Base-by-base conservation (phyloP, 2,797 vertebrate species). In the Eutrigla gurnardus region DNA sequence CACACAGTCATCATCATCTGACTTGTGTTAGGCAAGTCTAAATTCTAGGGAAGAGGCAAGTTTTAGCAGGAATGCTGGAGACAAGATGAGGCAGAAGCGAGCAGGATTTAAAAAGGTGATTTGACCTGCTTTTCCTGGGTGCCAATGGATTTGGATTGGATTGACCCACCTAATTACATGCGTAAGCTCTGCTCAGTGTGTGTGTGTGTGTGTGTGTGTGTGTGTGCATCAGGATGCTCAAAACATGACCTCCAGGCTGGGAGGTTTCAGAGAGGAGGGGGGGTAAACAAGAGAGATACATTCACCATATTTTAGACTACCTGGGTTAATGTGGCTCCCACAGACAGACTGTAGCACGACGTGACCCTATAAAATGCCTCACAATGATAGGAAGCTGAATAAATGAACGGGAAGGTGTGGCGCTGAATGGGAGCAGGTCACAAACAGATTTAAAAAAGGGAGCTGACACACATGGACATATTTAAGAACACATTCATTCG, bases 161-260 rank as follows among this genome's bases (percentile, higher is more conserved):
- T 55, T 81, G 75, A 83, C 81, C 55, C 64, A 86, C 73, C 79
- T 88, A 49, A 45, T 42, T 69, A 67, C 49, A 73, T 40, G 69
- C 49, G 74, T 82, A 67, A 77, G 47, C 78, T 50, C 53, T 62
- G 62, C 4, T 7, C 25, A 39, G 65, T 9, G 37, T 35, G 43
- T 70, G 59, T 79, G 78, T 25, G 25, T 25, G 25, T 25, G 25
- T 25, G 25, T 25, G 25, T 25, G 25, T 25, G 25, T 25, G 25
- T 25, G 57, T 7, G 67, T 75, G 65, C 58, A 60, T 79, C 81
- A 65, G 77, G 66, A 73, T 75, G 70, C 33, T 73, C 65, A 66
- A 65, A 81, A 49, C 3, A 78, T 66, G 77, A 82, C 64, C 59
- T 68, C 35, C 57, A 63, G 49, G 52, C 75, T 59, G 70, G 37